A percentile compares a stretch with the other conserved stretches of the same genome.
Evolutionary conservation across 2,888 invertebrate species (phyloP).

Genomic region (Zygothrica quintamaculata): DNA sequence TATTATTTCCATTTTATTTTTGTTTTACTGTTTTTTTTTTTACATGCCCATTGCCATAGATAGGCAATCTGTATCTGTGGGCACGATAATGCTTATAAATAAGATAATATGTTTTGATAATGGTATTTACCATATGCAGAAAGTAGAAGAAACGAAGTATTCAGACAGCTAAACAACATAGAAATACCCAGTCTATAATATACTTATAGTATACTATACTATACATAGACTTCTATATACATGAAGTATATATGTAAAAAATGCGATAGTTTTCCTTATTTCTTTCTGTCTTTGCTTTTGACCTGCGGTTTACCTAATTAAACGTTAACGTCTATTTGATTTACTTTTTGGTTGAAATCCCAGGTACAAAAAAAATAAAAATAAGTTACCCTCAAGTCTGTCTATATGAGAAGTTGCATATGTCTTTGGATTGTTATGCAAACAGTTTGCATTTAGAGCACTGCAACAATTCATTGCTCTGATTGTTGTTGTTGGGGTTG

Average conservation of each 20-base stretch:
- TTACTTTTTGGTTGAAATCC: conserved; percentile 37
- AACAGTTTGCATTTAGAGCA: conserved; percentile 75
- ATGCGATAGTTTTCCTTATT: neutral
- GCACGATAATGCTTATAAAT: conserved; percentile 83
- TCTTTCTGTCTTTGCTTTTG: conserved; percentile 4
- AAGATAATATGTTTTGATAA: conserved; percentile 85
- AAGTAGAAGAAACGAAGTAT: conserved; percentile 63
- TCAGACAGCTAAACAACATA: neutral
- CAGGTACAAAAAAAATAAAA: conserved; percentile 23
- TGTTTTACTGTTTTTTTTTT: conserved; percentile 60
- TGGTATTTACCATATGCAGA: conserved; percentile 84
- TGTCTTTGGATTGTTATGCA: conserved; percentile 54
- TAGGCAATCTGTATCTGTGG: conserved; percentile 82
- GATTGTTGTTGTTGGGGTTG: conserved; percentile 45
- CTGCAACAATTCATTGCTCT: conserved; percentile 46
- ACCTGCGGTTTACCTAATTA: conserved; percentile 52
- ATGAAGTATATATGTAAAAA: neutral
- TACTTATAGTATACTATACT: neutral
- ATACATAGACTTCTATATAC: neutral
- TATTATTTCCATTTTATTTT: too few relatives aligned
- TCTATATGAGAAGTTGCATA: conserved; percentile 12
- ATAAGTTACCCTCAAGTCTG: conserved; percentile 23
- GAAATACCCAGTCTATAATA: neutral
- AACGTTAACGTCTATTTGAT: conserved; percentile 44
- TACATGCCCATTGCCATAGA: conserved; percentile 81